A percentile compares a stretch with the other conserved stretches of the same genome.
phyloP scores from a whole-genome alignment of 1,140 invertebrate genomes.

The Lasioglossum baleicum region DNA sequence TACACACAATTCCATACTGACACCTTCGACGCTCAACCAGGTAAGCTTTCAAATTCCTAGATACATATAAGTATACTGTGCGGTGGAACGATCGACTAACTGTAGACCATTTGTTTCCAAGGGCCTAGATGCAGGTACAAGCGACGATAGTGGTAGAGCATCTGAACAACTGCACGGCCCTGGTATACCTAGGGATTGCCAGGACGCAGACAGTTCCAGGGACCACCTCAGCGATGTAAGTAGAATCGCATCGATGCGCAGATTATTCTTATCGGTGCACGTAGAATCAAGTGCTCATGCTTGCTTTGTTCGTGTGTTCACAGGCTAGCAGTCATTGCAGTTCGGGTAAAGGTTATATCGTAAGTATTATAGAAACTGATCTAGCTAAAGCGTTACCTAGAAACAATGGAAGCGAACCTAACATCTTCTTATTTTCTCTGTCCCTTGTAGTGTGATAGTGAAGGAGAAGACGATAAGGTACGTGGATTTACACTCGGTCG shows the following conservation, averaged over 20 bases:
- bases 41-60: constrained; percentile 58
- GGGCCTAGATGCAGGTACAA: constrained; percentile 88
- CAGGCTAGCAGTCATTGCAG: constrained; percentile 92
- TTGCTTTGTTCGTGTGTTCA: constrained; percentile 70
- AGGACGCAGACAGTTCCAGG: constrained; percentile 88
- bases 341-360: constrained; percentile 93
- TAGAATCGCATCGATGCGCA: constrained; percentile 47
- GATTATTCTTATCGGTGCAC: not conserved
- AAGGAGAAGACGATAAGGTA: constrained; percentile 92
- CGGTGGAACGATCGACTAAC: not conserved
- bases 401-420: not conserved
- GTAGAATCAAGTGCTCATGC: not conserved
- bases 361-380: constrained; percentile 84
- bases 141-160: constrained; percentile 88
- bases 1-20: constrained; percentile 79
- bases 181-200: constrained; percentile 83
- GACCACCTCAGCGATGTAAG: constrained; percentile 90
- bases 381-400: not conserved
- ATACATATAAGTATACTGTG: not conserved
- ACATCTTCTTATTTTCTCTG: constrained; percentile 31
- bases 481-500: constrained; percentile 65
- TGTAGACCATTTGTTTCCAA: constrained; percentile 60
- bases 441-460: constrained; percentile 91
- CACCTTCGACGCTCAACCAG: constrained; percentile 77
- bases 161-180: constrained; percentile 87